These are phyloP conservation scores for Oscheius sp. DNA, from an alignment of 2,888 invertebrate genomes.

Conservation along the genomic window DNA sequence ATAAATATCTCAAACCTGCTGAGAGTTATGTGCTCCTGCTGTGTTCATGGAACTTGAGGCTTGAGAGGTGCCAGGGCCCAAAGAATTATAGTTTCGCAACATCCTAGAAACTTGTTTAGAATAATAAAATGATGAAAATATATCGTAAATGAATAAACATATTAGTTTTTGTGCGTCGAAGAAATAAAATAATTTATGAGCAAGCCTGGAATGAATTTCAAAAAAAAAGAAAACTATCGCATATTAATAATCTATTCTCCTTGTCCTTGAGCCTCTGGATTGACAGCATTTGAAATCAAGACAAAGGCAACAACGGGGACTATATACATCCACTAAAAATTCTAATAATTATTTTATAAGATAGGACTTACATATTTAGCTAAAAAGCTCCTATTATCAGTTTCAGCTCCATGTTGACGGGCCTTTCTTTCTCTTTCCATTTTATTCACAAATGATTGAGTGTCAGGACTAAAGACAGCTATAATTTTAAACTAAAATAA, in stretches of 20 bases:
- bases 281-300: constrained; percentile 85
- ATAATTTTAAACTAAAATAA: background rate
- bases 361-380: constrained; percentile 91
- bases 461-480: constrained; percentile 78
- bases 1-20: background rate
- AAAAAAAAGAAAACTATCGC: background rate
- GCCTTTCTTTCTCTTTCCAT: constrained; percentile 88
- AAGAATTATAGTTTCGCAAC: constrained; percentile 13
- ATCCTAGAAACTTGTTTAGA: background rate
- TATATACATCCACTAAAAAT: constrained; percentile 97
- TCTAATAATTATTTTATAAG: constrained; percentile 11
- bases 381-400: constrained; percentile 91
- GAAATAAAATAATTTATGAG: background rate
- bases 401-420: constrained; percentile 79
- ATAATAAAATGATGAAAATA: background rate
- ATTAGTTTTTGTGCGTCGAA: background rate
- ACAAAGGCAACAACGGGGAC: constrained; percentile 90
- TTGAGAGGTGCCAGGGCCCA: constrained; percentile 9
- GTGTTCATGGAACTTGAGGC: background rate
- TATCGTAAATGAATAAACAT: background rate
- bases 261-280: constrained; percentile 75
- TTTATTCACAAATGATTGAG: constrained; percentile 92
- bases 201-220: background rate
- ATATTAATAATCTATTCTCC: constrained; percentile 17
- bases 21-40: background rate